Base-by-base conservation (phyloP, 2,888 invertebrate species). In the Bimastos eiseni region DNA sequence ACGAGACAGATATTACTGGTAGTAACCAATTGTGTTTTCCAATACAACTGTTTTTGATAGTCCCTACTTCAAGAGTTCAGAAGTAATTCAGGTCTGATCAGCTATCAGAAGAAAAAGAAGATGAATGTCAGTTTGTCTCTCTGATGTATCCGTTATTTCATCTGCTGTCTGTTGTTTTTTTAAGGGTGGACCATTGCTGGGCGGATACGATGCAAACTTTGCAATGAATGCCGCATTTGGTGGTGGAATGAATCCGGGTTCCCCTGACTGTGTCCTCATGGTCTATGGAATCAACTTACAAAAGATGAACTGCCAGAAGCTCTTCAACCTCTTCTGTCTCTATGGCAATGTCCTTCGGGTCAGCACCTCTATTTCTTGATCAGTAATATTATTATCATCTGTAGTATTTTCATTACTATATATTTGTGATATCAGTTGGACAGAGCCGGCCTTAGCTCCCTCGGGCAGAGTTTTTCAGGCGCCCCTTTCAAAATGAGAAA, bases 271-370 rank as follows among this genome's bases (percentile, higher is more conserved):
- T 90, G 99, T 99, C 92, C 97, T 99, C 96, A 99, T 99, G 99
- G 98, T 99, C 91, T 99, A 99, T 96, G 99, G 99, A 6, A 96
- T 99, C 92, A 98, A 98, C 95, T 97, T 97, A 91, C 97, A 97
- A 94, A 97, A 98, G 94, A 97, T 98, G 95, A 99, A 99, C 95
- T 97, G 98, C 92, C 99, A 99, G 95, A 97, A 97, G 94, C 96
- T 99, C 92, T 99, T 99, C 96, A 99, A 99, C 96, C 96, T 99
- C 94, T 98, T 99, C 96, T 99, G 99, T 96, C 96, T 99, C 92
- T 99, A 99, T 95, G 99, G 99, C 93, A 99, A 99, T 95, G 98
- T 99, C 93, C 97, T 98, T 93, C 97, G 98, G 97, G 98, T 99
- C 95, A 96, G 95, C 93, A 0, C n/a, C 70, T 70, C 3, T 49